A percentile compares a stretch with the other conserved stretches of the same genome.
These are phyloP conservation scores for Balearica regulorum DNA, from an alignment of 2,797 vertebrate genomes.

Conservation along the genomic window DNA sequence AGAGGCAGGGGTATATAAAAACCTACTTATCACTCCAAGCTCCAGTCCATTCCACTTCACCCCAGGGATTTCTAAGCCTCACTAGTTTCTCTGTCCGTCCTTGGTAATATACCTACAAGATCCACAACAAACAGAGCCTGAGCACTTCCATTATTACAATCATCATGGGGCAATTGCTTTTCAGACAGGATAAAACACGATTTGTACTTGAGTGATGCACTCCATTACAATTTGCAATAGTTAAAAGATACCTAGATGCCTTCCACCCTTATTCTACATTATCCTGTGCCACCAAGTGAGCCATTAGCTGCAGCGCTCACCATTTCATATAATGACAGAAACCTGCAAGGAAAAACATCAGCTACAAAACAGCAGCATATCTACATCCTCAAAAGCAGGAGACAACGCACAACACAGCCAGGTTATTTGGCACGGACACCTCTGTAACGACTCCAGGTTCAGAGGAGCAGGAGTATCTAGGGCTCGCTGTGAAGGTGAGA, in stretches of 20 bases:
- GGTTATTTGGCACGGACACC: neutral
- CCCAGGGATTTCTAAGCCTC: constrained; percentile 91
- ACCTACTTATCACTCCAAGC: constrained; percentile 89
- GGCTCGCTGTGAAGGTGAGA: neutral
- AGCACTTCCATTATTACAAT: neutral
- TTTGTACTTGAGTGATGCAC: neutral
- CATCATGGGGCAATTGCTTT: neutral
- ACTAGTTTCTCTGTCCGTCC: constrained; percentile 80
- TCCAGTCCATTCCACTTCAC: constrained; percentile 89
- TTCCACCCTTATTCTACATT: neutral
- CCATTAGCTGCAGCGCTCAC: neutral
- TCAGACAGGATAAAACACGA: neutral
- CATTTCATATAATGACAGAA: neutral
- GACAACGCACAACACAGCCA: neutral
- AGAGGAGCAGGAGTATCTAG: neutral
- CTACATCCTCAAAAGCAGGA: neutral
- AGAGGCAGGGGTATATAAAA: neutral
- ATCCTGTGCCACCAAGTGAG: neutral
- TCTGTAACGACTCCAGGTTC: neutral
- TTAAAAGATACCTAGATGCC: neutral
- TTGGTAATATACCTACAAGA: constrained; percentile 75
- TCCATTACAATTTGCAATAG: neutral
- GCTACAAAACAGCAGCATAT: neutral
- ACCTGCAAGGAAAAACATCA: constrained; percentile 3
- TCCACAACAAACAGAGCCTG: neutral